Evolutionary conservation across 2,888 invertebrate species (phyloP), one percentile per base, ranked within the genome.

Genomic region (Clitarchus hookeri): DNA sequence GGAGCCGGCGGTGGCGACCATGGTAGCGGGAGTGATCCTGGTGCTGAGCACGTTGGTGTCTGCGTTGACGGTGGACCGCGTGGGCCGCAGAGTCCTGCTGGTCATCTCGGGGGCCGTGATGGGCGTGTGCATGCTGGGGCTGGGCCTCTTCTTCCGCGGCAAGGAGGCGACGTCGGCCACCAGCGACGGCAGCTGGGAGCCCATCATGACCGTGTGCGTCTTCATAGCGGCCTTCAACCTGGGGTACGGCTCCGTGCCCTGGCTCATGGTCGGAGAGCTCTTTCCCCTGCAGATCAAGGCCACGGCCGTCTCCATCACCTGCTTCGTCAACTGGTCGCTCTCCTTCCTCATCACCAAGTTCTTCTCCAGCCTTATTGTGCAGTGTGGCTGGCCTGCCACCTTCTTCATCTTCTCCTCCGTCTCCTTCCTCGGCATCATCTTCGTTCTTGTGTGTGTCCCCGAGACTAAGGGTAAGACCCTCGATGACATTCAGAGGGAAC

Each of bases 191-290:
- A 93, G 94, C 0, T 97, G 96, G 95, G 90, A 98, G 86, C 97
- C 97, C 0, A 91, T 98, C 11, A 89, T 94, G 0, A 94, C 95
- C 44, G 91, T 97, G 36, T 96, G 96, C 83, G 88, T 96, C 2
- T 98, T 96, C 91, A 95, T 97, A 26, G 91, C 96, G 26, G 94
- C 96, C 82, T 98, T 97, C 92, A 96, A 97, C 0, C 90, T 97
- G 77, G 97, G 97, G 84, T 96, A 95, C 89, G 98, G 97, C 0
- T 97, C 97, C 0, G 96, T 98, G 83, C 97, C 97, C 0, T 97
- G 96, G 96, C 94, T 97, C 93, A 96, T 96, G 93, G 93, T 95
- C 91, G 94, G 97, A 3, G 98, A 98, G 91, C 92, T 98, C 16
- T 96, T 98, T 91, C 94, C 96, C 84, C 93, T 95, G 1, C 95